phyloP scores from a whole-genome alignment of 2,888 invertebrate species.

The Drosophila fungiperda region DNA sequence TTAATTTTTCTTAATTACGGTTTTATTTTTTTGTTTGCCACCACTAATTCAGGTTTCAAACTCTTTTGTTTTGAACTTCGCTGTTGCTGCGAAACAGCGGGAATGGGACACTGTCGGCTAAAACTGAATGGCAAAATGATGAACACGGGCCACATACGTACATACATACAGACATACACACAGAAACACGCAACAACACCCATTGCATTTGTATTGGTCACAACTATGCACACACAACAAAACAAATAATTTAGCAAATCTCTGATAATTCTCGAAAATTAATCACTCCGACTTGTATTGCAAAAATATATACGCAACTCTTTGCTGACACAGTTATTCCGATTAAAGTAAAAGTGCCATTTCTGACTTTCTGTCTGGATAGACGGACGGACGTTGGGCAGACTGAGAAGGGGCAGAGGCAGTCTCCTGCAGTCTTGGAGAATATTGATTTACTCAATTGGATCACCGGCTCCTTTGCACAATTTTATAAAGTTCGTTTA shows the following conservation, averaged over 20 bases:
- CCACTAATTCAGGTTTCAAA: conserved; percentile 52
- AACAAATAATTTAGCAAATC: conserved; percentile 54
- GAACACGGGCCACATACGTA: conserved; percentile 29
- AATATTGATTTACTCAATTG: conserved; percentile 74
- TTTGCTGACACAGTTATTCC: conserved; percentile 1
- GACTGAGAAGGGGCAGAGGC: conserved; percentile 29
- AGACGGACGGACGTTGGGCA: conserved; percentile 5
- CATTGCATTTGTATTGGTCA: conserved; percentile 41
- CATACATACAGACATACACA: conserved; percentile 17
- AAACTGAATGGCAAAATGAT: conserved; percentile 45
- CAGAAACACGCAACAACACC: conserved; percentile 5
- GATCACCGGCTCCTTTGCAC: conserved; percentile 46
- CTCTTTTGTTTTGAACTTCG: conserved; percentile 58
- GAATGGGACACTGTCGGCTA: conserved; percentile 46
- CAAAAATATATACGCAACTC: conserved; percentile 11
- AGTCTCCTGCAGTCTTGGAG: conserved; percentile 16
- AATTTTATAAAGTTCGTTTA: conserved; percentile 4
- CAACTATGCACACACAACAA: conserved; percentile 62
- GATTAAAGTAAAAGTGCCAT: conserved; percentile 38
- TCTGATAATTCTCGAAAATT: conserved; percentile 37
- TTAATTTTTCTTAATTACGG: conserved; percentile 24
- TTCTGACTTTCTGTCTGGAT: conserved; percentile 42
- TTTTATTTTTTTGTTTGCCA: conserved; percentile 37
- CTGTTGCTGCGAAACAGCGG: conserved; percentile 33
- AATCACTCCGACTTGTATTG: conserved; percentile 41